Percentiles rank a stretch among this genome's conserved stretches.
Evolutionary conservation across 2,797 vertebrate genomes (phyloP).

Genomic region (Argya squamiceps): DNA sequence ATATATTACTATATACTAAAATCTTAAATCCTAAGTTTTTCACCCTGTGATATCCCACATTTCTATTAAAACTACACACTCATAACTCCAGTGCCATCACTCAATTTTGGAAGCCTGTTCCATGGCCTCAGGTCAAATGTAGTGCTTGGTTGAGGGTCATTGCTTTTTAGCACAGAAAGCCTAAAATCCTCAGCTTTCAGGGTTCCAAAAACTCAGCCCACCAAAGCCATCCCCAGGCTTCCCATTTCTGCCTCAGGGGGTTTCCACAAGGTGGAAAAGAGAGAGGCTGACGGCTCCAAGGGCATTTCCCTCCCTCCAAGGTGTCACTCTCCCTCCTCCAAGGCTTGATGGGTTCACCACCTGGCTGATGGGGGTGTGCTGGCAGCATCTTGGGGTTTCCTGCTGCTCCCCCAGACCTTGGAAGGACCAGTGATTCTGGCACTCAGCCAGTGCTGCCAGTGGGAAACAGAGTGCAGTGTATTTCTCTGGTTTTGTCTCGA

Average conservation of each 20-base stretch:
- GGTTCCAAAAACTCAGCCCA: neutral
- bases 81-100: too few species aligned
- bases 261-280: neutral
- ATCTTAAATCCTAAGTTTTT: too few species aligned
- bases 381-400: neutral
- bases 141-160: too few species aligned
- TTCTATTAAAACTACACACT: too few species aligned
- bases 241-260: neutral
- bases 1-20: too few species aligned
- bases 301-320: neutral
- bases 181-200: too few species aligned
- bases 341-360: neutral
- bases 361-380: neutral
- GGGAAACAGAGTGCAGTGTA: neutral
- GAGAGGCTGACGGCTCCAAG: rapidly evolving
- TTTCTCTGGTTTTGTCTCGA: neutral
- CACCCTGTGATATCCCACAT: too few species aligned
- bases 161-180: too few species aligned
- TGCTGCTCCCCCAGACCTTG: neutral
- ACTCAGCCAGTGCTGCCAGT: rapidly evolving
- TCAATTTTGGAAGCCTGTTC: too few species aligned
- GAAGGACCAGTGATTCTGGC: neutral
- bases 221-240: neutral
- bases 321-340: neutral
- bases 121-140: too few species aligned